These are phyloP conservation scores for Lycaon pictus DNA, from an alignment of 2,113 vertebrate species.

Conservation along the genomic window DNA sequence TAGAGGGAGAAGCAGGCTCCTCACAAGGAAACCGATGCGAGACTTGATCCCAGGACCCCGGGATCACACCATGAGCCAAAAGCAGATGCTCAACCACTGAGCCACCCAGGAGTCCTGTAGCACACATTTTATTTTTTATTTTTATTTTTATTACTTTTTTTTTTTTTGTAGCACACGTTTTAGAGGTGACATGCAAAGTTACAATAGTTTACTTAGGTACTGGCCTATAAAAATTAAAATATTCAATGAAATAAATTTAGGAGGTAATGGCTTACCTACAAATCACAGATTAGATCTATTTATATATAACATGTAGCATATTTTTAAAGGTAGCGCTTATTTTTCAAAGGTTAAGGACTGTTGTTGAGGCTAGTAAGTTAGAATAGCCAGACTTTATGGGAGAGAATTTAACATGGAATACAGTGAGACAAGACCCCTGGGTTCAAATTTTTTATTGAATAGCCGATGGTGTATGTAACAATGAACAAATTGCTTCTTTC, in stretches of 20 bases:
- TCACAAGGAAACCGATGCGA: no score
- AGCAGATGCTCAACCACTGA: no score
- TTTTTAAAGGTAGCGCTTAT: background rate
- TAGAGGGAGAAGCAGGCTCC: no score
- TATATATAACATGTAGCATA: background rate
- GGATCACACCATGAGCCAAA: no score
- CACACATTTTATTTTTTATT: no score
- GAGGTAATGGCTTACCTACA: conserved; percentile 42
- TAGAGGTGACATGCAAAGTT: background rate
- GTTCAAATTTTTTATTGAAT: background rate
- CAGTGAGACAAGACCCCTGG: background rate
- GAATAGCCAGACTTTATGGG: background rate
- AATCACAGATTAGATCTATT: conserved; percentile 46
- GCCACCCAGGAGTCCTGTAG: no score
- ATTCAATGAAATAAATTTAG: conserved; percentile 34
- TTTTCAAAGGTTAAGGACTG: background rate
- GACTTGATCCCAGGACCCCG: no score
- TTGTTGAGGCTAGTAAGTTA: background rate
- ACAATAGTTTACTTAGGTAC: background rate
- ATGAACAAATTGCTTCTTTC: background rate
- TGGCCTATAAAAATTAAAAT: conserved; percentile 13
- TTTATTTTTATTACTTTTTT: no score
- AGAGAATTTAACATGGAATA: background rate
- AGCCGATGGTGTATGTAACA: background rate
- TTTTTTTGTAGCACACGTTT: background rate